These are phyloP conservation scores for Lindbergichthys nudifrons DNA, from an alignment of 2,797 vertebrate species.

Conservation along the genomic window DNA sequence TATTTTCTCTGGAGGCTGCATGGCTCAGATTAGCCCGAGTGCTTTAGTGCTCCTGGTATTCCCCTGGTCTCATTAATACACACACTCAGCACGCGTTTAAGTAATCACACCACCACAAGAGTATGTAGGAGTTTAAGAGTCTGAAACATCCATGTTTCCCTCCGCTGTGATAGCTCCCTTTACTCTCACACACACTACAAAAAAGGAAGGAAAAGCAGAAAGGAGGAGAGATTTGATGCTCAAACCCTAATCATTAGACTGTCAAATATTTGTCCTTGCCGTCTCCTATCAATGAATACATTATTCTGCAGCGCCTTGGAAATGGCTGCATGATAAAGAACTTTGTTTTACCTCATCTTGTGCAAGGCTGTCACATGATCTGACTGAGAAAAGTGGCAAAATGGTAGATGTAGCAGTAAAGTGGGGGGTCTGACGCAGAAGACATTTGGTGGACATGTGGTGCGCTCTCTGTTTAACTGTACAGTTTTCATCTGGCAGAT, in stretches of 20 bases:
- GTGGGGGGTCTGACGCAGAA: slow-evolving; percentile 28
- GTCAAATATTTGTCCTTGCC: slow-evolving; percentile 72
- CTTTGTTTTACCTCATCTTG: slow-evolving; percentile 62
- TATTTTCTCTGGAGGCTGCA: slow-evolving; percentile 46
- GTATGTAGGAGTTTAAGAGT: slow-evolving; percentile 30
- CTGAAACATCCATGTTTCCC: slow-evolving; percentile 47
- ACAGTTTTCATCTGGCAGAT: slow-evolving; percentile 5
- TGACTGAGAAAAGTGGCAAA: slow-evolving; percentile 37
- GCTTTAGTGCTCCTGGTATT: slow-evolving; percentile 43
- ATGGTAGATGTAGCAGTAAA: slow-evolving; percentile 42
- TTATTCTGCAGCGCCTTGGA: slow-evolving; percentile 33
- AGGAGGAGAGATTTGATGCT: slow-evolving; percentile 48
- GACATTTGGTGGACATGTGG: slow-evolving; percentile 28
- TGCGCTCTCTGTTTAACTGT: slow-evolving; percentile 20
- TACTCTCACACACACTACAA: slow-evolving; percentile 14
- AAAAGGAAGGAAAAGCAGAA: slow-evolving; percentile 35
- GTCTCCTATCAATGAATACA: slow-evolving; percentile 50
- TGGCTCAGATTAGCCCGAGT: slow-evolving; percentile 55
- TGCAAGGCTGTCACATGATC: slow-evolving; percentile 36
- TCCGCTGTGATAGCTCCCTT: slow-evolving; percentile 19
- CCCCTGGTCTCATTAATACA: slow-evolving; percentile 52
- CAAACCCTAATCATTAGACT: slow-evolving; percentile 38
- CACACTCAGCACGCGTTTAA: slow-evolving; percentile 37
- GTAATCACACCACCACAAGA: slow-evolving; percentile 41
- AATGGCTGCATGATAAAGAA: slow-evolving; percentile 53